Conservation (phyloP, 2,113 vertebrate genomes). For the Cebidichthys violaceus region DNA sequence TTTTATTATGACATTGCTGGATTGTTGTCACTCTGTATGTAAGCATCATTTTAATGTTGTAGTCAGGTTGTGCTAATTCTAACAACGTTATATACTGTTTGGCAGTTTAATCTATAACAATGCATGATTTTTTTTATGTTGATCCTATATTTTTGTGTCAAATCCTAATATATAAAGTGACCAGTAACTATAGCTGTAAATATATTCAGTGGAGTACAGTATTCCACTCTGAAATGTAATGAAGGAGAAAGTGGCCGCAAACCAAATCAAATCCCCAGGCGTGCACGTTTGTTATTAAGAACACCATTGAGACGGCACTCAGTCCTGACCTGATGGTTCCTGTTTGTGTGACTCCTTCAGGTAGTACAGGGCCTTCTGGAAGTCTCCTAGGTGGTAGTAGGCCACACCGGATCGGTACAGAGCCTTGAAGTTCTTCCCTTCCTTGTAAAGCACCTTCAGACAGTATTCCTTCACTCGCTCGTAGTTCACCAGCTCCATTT, state of each 20-base stretch:
- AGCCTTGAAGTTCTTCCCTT: constrained; percentile 98
- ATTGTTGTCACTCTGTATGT: background rate
- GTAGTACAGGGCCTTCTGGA: constrained; percentile 96
- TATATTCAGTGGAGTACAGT: background rate
- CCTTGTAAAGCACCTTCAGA: constrained; percentile 97
- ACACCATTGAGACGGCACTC: background rate
- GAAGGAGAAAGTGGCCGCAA: background rate
- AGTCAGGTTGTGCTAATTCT: background rate
- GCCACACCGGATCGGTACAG: constrained; percentile 97
- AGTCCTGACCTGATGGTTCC: constrained; percentile 90
- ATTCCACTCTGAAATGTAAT: background rate
- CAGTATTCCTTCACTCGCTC: constrained; percentile 99
- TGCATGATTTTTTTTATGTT: background rate
- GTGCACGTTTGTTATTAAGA: background rate
- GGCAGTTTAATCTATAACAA: background rate
- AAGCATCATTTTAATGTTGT: background rate
- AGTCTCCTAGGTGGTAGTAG: constrained; percentile 98
- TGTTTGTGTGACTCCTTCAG: constrained; percentile 96
- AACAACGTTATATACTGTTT: background rate
- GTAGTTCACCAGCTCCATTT: constrained; percentile 99
- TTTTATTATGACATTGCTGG: no score
- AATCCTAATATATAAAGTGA: background rate
- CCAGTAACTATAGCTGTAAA: background rate
- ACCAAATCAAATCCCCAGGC: background rate
- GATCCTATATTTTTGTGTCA: background rate